Evolutionary conservation across 2,888 invertebrate genomes (phyloP).

Genomic region (Keiferia lycopersicella): DNA sequence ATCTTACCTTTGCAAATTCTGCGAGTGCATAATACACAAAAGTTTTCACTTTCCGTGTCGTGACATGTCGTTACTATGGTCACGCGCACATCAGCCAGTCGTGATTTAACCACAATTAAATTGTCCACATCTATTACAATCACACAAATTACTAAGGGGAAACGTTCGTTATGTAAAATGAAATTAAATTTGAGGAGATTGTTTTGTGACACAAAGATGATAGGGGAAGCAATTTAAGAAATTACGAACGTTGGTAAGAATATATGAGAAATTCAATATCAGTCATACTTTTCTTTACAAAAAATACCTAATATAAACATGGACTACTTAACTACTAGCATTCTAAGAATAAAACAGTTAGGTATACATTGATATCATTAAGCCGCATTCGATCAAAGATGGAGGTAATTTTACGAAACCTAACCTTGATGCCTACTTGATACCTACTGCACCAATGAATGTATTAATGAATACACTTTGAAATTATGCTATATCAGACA

Average conservation of each 20-base stretch:
- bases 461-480: conserved; percentile 2
- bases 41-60: conserved; percentile 54
- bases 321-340: no score
- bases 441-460: background rate
- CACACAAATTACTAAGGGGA: conserved; percentile 38
- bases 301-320: no score
- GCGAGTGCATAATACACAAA: conserved; percentile 21
- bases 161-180: conserved; percentile 36
- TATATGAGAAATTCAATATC: no score
- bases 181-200: conserved; percentile 23
- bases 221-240: conserved; percentile 6
- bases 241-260: background rate
- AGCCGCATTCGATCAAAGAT: background rate
- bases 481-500: background rate
- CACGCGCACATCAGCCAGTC: conserved; percentile 40
- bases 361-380: no score
- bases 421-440: background rate
- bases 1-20: background rate
- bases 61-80: conserved; percentile 46
- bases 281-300: no score
- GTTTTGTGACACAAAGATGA: conserved; percentile 2
- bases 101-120: conserved; percentile 53
- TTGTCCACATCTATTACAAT: conserved; percentile 51
- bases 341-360: no score
- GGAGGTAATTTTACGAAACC: background rate